Percentiles rank a stretch among this genome's conserved stretches.
These are phyloP conservation scores for Noctua fimbriata DNA, from an alignment of 2,888 invertebrate species.

Conservation along the genomic window DNA sequence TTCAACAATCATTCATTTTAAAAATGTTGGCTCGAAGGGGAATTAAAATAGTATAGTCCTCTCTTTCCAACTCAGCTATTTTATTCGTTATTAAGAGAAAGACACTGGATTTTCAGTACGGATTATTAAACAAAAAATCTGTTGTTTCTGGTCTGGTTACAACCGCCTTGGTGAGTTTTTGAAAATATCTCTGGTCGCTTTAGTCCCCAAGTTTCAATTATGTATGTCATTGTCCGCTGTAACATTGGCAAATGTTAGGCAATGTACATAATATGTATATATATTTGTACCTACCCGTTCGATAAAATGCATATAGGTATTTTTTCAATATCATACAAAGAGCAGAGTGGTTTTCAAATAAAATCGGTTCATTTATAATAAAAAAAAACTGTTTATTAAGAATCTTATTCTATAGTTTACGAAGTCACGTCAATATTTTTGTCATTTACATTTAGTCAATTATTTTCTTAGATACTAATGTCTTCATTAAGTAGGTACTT, in stretches of 20 bases:
- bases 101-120: not conserved
- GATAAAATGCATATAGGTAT: not conserved
- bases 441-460: constrained; percentile 1
- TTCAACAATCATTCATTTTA: not conserved
- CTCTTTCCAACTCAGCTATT: constrained; percentile 21
- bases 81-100: not conserved
- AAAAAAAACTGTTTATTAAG: not conserved
- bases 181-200: constrained; percentile 43
- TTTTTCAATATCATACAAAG: not conserved
- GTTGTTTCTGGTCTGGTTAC: constrained; percentile 26
- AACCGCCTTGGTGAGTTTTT: not conserved
- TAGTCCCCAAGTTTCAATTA: constrained; percentile 19
- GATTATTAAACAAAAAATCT: not conserved
- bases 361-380: not conserved
- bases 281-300: not conserved
- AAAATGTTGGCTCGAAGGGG: not conserved
- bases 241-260: constrained; percentile 3
- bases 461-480: not conserved
- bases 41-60: not conserved
- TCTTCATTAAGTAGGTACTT: not conserved
- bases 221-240: not conserved
- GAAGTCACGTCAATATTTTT: constrained; percentile 7
- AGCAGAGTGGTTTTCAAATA: not conserved
- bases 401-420: not conserved
- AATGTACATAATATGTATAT: not conserved